Conservation (phyloP, 2,797 vertebrate genomes). For the Cephalopachus bancanus region DNA sequence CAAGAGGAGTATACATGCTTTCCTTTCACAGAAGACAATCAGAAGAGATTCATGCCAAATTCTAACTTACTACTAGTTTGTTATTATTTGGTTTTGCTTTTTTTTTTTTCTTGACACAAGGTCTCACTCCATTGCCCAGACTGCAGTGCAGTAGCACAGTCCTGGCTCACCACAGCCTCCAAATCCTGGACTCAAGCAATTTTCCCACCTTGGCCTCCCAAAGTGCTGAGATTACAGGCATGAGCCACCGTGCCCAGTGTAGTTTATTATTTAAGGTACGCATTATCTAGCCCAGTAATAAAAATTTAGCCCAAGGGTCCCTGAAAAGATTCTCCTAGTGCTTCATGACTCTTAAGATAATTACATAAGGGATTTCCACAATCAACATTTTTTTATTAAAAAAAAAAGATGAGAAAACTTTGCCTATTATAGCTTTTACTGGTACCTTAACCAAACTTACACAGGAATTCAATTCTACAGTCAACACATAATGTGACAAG, state of each 20-base stretch:
- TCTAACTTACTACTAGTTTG: neutral
- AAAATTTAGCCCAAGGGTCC: neutral
- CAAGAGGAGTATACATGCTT: neutral
- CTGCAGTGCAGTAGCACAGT: no score
- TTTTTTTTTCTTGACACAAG: no score
- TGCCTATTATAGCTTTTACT: neutral
- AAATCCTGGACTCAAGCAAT: no score
- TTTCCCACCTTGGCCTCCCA: no score
- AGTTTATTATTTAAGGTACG: neutral
- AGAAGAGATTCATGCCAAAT: neutral
- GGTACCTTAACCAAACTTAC: neutral
- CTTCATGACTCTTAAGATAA: neutral
- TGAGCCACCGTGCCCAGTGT: no score
- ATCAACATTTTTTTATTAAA: no score
- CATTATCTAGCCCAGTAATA: neutral
- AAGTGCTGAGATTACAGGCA: no score
- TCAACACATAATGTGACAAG: rapidly evolving
- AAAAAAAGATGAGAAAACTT: no score
- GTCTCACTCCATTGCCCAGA: no score
- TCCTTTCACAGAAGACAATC: neutral
- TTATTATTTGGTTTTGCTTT: no score
- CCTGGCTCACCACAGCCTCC: no score
- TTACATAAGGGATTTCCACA: no score
- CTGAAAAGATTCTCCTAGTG: neutral
- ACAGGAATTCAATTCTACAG: neutral